These are phyloP conservation scores for Barypeithes pellucidus DNA, from an alignment of 2,888 invertebrate species.

Conservation along the genomic window DNA sequence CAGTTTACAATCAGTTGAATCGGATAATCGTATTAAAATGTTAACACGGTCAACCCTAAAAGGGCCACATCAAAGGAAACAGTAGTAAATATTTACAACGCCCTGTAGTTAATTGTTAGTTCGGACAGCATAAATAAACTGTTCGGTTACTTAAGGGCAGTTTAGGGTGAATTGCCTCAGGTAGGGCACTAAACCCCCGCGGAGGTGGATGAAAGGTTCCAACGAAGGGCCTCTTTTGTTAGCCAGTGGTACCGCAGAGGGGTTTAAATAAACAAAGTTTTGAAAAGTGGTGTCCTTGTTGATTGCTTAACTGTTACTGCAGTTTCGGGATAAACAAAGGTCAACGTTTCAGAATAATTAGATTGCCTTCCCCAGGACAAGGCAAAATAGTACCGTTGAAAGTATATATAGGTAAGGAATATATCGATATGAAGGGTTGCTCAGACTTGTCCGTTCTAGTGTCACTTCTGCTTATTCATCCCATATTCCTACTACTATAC, in stretches of 20 bases:
- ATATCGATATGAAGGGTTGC: too few species aligned
- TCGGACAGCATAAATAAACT: conserved; percentile 28
- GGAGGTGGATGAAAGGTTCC: not conserved
- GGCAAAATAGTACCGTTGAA: too few species aligned
- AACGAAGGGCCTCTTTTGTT: not conserved
- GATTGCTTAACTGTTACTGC: too few species aligned
- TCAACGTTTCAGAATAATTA: too few species aligned
- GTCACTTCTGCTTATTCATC: too few species aligned
- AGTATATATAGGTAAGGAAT: too few species aligned
- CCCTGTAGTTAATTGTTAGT: conserved; percentile 15
- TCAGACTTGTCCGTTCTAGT: too few species aligned
- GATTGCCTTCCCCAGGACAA: too few species aligned
- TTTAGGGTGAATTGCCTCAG: conserved; percentile 8
- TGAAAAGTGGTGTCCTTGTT: too few species aligned
- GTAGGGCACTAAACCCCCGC: conserved; percentile 28
- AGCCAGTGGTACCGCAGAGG: not conserved
- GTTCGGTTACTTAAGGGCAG: not conserved
- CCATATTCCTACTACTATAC: too few species aligned
- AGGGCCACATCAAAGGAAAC: conserved; percentile 20
- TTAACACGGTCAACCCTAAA: conserved; percentile 33
- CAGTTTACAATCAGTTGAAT: conserved; percentile 14
- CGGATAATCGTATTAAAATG: conserved; percentile 20
- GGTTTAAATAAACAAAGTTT: not conserved
- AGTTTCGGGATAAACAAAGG: too few species aligned
- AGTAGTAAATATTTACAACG: conserved; percentile 38